A percentile compares a stretch with the other conserved stretches of the same genome.
phyloP scores from a whole-genome alignment of 2,888 invertebrate species.

The Drosophila borealis region DNA sequence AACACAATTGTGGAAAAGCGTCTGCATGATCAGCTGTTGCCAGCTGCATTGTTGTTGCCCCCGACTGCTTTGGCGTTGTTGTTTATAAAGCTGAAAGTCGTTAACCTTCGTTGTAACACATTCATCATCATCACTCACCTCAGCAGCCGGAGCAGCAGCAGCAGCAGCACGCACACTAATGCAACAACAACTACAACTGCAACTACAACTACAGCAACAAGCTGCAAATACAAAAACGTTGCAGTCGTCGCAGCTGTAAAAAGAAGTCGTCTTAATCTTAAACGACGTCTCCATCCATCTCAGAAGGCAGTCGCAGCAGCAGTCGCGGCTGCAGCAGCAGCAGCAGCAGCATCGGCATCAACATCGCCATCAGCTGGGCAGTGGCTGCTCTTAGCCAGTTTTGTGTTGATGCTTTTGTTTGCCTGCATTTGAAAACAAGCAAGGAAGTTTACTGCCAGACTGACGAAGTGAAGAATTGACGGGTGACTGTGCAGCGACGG shows the following conservation, averaged over 20 bases:
- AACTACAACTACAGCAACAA: constrained; percentile 24
- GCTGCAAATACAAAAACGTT: constrained; percentile 51
- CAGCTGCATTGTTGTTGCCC: constrained; percentile 23
- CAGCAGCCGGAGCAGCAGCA: constrained; percentile 48
- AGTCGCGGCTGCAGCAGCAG: constrained; percentile 13
- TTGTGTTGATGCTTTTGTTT: constrained; percentile 58
- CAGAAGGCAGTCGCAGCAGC: constrained; percentile 54
- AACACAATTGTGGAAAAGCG: constrained; percentile 37
- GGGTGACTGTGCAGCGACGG: constrained; percentile 19
- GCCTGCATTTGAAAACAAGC: constrained; percentile 74
- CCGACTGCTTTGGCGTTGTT: constrained; percentile 41
- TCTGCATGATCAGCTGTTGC: constrained; percentile 66
- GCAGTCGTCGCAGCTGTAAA: constrained; percentile 68
- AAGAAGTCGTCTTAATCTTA: constrained; percentile 82
- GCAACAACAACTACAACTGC: constrained; percentile 38
- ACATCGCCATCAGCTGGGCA: constrained; percentile 58
- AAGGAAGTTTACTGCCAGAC: constrained; percentile 62
- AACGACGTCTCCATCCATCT: constrained; percentile 81
- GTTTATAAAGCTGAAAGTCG: constrained; percentile 80
- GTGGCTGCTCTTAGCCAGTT: constrained; percentile 74
- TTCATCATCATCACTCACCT: constrained; percentile 81
- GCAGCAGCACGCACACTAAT: constrained; percentile 47
- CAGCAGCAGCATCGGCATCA: constrained; percentile 17
- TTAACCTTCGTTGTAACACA: constrained; percentile 82
- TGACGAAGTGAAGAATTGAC: constrained; percentile 62